Evolutionary conservation across 92 coral and sea anemone genomes (phyloP).

Genomic region (Scolanthus callimorphus): DNA sequence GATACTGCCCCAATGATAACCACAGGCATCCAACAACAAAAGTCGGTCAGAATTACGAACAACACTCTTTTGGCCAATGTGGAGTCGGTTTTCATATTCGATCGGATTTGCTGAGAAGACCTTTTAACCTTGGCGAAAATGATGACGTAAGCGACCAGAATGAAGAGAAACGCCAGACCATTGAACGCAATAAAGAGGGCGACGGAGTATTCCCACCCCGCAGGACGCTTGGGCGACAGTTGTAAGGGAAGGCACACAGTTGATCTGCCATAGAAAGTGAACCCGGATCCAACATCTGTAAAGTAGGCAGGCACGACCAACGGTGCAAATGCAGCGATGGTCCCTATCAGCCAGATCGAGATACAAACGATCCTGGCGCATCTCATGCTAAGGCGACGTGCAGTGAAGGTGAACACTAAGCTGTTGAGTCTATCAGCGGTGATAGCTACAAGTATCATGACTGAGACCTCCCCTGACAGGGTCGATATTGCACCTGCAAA

Average conservation of each 20-base stretch:
- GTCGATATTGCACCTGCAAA: slow-evolving; percentile 60
- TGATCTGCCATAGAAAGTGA: slow-evolving; percentile 59
- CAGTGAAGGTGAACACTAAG: slow-evolving; percentile 45
- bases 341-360: slow-evolving; percentile 42
- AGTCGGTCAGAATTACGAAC: slow-evolving; percentile 24
- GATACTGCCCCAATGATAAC: slow-evolving; percentile 9
- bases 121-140: slow-evolving; percentile 27
- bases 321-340: slow-evolving; percentile 35
- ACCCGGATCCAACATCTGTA: slow-evolving; percentile 18
- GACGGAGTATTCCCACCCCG: slow-evolving; percentile 72
- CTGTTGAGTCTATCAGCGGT: slow-evolving; percentile 53
- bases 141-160: slow-evolving; percentile 45
- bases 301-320: slow-evolving; percentile 37
- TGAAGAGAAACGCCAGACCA: slow-evolving; percentile 52
- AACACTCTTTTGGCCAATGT: too few species aligned
- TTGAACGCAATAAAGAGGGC: slow-evolving; percentile 51
- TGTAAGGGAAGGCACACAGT: slow-evolving; percentile 66
- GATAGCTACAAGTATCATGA: slow-evolving; percentile 37
- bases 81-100: slow-evolving; percentile 3
- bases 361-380: slow-evolving; percentile 30
- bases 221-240: slow-evolving; percentile 42
- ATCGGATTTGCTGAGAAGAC: slow-evolving; percentile 6
- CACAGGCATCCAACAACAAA: slow-evolving; percentile 28
- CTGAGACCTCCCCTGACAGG: slow-evolving; percentile 66
- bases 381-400: slow-evolving; percentile 15